Percentiles rank a stretch among this genome's conserved stretches.
Evolutionary conservation across 2,797 vertebrate genomes (phyloP).

Genomic region (Carapus acus): DNA sequence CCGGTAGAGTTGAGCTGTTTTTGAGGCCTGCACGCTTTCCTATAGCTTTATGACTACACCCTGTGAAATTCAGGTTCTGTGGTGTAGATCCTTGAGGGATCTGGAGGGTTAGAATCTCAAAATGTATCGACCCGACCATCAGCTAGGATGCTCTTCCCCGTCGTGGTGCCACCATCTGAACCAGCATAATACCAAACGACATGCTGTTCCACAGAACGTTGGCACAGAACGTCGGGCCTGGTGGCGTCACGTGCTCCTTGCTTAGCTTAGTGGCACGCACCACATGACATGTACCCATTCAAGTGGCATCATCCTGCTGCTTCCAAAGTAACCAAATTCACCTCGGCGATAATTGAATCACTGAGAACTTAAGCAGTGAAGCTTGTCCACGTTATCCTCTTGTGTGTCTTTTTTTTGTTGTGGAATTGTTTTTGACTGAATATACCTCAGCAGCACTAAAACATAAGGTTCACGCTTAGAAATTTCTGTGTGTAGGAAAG

Average conservation of each 20-base stretch:
- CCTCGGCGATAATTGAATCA: slow-evolving; percentile 24
- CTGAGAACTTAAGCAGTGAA: slow-evolving; percentile 42
- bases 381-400: slow-evolving; percentile 43
- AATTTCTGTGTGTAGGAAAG: slow-evolving; percentile 79
- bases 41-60: slow-evolving; percentile 62
- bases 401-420: slow-evolving; percentile 49
- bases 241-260: slow-evolving; percentile 29
- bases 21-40: slow-evolving; percentile 51
- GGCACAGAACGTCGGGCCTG: slow-evolving; percentile 21
- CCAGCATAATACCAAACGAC: slow-evolving; percentile 36
- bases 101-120: slow-evolving; percentile 45
- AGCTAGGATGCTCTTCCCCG: slow-evolving; percentile 25
- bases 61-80: slow-evolving; percentile 53
- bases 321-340: slow-evolving; percentile 26
- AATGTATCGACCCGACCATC: slow-evolving; percentile 45
- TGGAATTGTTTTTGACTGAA: slow-evolving; percentile 66
- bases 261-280: slow-evolving; percentile 23
- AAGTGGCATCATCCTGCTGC: slow-evolving; percentile 41
- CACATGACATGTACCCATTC: slow-evolving; percentile 5
- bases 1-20: slow-evolving; percentile 44
- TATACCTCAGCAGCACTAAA: slow-evolving; percentile 97
- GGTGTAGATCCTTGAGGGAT: slow-evolving; percentile 26
- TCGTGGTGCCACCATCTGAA: slow-evolving; percentile 25
- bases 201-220: slow-evolving; percentile 28
- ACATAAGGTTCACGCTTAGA: slow-evolving; percentile 83